phyloP scores from a whole-genome alignment of 2,888 invertebrate genomes.

The Chamaedrilus cognettii region DNA sequence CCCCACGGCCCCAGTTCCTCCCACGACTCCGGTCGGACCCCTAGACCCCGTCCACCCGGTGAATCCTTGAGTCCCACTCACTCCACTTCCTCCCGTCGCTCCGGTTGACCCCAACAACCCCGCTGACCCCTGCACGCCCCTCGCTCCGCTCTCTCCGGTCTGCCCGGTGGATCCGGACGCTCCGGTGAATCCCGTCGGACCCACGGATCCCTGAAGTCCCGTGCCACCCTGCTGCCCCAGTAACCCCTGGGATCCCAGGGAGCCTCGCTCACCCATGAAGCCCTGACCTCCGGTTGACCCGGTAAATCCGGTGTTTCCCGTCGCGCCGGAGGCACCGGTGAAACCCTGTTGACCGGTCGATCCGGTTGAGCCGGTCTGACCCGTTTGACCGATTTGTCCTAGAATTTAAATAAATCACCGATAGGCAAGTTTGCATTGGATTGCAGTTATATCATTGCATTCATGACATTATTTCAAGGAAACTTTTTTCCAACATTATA shows the following conservation, averaged over 20 bases:
- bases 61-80: no score
- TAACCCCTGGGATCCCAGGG: conserved; percentile 24
- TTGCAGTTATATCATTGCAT: no score
- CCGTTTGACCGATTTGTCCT: neutral
- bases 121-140: conserved; percentile 16
- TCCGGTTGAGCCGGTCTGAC: conserved; percentile 6
- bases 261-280: conserved; percentile 20
- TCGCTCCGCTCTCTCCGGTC: conserved; percentile 65
- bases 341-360: conserved; percentile 17
- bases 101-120: conserved; percentile 23
- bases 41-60: no score
- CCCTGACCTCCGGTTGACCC: conserved; percentile 20
- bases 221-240: conserved; percentile 25
- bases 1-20: no score
- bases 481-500: conserved; percentile 22
- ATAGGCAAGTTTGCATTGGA: no score
- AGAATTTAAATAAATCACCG: no score
- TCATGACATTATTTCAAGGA: conserved; percentile 2
- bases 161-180: conserved; percentile 25
- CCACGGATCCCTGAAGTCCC: conserved; percentile 28
- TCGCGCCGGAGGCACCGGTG: conserved; percentile 8
- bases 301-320: conserved; percentile 2
- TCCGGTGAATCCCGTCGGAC: no score
- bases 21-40: no score
- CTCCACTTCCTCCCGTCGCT: conserved; percentile 18